A percentile compares a stretch with the other conserved stretches of the same genome.
Conservation (phyloP, 2,797 vertebrate species). For the Premnoplex brunnescens region DNA sequence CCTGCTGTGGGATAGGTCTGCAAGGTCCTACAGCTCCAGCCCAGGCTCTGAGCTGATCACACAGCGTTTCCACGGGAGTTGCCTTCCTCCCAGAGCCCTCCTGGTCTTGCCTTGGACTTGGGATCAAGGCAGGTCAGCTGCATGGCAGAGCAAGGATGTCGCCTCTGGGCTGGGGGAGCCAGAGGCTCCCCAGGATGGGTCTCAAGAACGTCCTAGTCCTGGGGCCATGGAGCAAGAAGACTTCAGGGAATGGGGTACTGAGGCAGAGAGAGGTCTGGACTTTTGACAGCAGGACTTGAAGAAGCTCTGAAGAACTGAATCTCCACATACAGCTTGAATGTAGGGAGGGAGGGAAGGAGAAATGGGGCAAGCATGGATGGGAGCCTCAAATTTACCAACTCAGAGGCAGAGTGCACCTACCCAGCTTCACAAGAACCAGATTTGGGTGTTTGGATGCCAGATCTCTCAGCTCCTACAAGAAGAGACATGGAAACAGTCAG, state of each 20-base stretch:
- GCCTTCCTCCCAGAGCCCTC: background rate
- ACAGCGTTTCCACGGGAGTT: background rate
- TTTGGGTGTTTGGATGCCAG: conserved; percentile 52
- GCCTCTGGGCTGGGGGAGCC: background rate
- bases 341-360: background rate
- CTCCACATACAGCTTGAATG: background rate
- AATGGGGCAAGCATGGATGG: background rate
- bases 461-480: conserved; percentile 53
- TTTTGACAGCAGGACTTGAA: background rate
- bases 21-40: background rate
- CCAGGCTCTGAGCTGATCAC: background rate
- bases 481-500: background rate
- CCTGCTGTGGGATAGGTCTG: background rate
- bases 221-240: background rate
- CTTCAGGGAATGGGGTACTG: background rate
- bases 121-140: background rate
- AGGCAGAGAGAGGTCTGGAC: background rate
- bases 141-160: background rate
- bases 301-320: background rate
- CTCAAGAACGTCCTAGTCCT: background rate
- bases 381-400: background rate
- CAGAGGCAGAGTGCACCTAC: background rate
- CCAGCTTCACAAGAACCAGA: conserved; percentile 51
- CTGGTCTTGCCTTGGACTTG: background rate
- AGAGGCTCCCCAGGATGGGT: background rate